Evolutionary conservation across 2,888 invertebrate species (phyloP).

Genomic region (Drosophila formosana): DNA sequence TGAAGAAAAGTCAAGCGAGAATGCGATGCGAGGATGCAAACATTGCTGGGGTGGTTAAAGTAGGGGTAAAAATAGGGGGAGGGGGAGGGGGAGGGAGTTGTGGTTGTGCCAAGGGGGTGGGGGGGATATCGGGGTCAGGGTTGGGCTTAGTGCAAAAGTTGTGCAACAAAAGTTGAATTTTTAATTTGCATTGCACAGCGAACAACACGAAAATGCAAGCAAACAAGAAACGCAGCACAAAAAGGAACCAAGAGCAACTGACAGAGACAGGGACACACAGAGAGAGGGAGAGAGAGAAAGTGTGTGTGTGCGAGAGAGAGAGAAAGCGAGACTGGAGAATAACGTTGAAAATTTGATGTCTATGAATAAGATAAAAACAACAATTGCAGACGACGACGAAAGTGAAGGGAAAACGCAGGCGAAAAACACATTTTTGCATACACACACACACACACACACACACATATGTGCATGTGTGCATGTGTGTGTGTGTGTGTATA

Average conservation of each 20-base stretch:
- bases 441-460: neutral
- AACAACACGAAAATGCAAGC: conserved; percentile 20
- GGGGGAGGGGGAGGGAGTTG: neutral
- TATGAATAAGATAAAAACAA: conserved; percentile 32
- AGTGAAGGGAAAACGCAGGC: conserved; percentile 26
- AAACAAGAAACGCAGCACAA: conserved; percentile 26
- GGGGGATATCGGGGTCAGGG: neutral
- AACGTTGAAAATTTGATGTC: conserved; percentile 34
- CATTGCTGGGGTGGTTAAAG: neutral
- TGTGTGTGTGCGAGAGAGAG: neutral
- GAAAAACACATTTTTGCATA: conserved; percentile 21
- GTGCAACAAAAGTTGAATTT: conserved; percentile 67
- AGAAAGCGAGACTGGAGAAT: conserved; percentile 1
- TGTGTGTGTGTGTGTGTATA: conserved; percentile 6
- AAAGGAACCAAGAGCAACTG: conserved; percentile 15
- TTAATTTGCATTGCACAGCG: conserved; percentile 56
- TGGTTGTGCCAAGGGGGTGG: neutral
- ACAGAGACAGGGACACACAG: neutral
- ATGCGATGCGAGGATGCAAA: neutral
- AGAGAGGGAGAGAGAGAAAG: conserved; percentile 1
- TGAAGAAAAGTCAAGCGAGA: conserved; percentile 14
- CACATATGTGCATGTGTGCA: neutral
- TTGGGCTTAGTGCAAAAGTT: conserved; percentile 56
- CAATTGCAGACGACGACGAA: conserved; percentile 39
- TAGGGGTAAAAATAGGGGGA: neutral